These are phyloP conservation scores for Mustela lutreola DNA, from an alignment of 2,113 vertebrate species.

Conservation along the genomic window DNA sequence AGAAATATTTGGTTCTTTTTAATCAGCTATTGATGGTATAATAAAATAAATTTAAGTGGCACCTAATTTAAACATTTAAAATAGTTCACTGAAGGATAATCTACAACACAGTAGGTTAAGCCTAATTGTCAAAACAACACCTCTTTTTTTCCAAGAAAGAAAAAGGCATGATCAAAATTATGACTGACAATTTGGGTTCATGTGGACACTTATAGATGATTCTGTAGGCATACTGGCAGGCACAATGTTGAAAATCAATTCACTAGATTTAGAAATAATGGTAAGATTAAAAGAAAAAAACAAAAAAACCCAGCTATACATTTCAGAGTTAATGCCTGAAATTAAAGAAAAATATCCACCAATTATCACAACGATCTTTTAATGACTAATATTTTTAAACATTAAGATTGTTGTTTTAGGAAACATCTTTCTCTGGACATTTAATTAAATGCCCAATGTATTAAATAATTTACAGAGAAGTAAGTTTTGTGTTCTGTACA, in stretches of 20 bases:
- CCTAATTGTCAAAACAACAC: constrained; percentile 65
- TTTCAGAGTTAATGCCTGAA: constrained; percentile 64
- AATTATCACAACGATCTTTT: constrained; percentile 86
- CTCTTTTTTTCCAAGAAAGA: constrained; percentile 40
- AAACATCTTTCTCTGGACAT: constrained; percentile 81
- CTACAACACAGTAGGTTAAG: constrained; percentile 72
- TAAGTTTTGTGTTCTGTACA: constrained; percentile 81
- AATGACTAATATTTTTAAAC: constrained; percentile 85
- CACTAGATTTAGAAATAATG: constrained; percentile 51
- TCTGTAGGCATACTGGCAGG: constrained; percentile 63
- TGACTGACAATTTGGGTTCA: constrained; percentile 39
- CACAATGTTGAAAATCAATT: constrained; percentile 61
- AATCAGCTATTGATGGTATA: constrained; percentile 76
- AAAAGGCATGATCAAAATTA: constrained; percentile 73
- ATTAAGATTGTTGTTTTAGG: constrained; percentile 73
- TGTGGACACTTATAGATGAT: constrained; percentile 18
- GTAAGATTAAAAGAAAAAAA: constrained; percentile 43
- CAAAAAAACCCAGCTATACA: constrained; percentile 14
- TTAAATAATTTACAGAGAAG: constrained; percentile 86
- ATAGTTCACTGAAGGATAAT: constrained; percentile 80
- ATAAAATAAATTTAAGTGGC: constrained; percentile 85
- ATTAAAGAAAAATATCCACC: constrained; percentile 84
- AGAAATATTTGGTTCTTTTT: constrained; percentile 82
- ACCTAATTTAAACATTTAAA: constrained; percentile 84
- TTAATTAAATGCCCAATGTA: constrained; percentile 75